Percentiles rank a stretch among this genome's conserved stretches.
Evolutionary conservation across 2,113 vertebrate genomes (phyloP).

Genomic region (Oreochromis niloticus): DNA sequence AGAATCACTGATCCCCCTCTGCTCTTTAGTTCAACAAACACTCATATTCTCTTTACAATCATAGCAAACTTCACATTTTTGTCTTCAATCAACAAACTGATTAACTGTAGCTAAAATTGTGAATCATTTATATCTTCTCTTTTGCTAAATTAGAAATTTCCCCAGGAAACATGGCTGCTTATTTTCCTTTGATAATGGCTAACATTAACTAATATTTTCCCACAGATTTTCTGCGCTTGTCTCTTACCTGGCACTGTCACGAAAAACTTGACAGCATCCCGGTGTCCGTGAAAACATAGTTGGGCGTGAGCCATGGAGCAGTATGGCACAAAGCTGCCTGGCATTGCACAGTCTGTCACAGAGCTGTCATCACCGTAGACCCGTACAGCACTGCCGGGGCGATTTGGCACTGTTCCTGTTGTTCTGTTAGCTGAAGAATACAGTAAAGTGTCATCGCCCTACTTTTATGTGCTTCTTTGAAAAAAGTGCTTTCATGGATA

Average conservation of each 20-base stretch:
- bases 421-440: slow-evolving; percentile 80
- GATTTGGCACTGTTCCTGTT: slow-evolving; percentile 69
- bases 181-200: background rate
- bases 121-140: background rate
- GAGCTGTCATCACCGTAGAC: slow-evolving; percentile 83
- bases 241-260: slow-evolving; percentile 87
- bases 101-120: background rate
- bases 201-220: background rate
- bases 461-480: background rate
- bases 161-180: background rate
- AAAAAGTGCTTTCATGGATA: background rate
- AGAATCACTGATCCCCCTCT: background rate
- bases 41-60: background rate
- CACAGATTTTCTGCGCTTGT: background rate
- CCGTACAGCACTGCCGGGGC: slow-evolving; percentile 83
- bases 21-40: background rate
- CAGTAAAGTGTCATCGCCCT: background rate
- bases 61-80: background rate
- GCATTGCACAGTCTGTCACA: slow-evolving; percentile 65
- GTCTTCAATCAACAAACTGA: background rate
- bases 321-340: slow-evolving; percentile 89
- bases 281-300: slow-evolving; percentile 96
- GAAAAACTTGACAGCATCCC: slow-evolving; percentile 96
- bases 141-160: background rate
- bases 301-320: slow-evolving; percentile 99